phyloP scores from a whole-genome alignment of 2,888 invertebrate species.

The Venusia cambrica region DNA sequence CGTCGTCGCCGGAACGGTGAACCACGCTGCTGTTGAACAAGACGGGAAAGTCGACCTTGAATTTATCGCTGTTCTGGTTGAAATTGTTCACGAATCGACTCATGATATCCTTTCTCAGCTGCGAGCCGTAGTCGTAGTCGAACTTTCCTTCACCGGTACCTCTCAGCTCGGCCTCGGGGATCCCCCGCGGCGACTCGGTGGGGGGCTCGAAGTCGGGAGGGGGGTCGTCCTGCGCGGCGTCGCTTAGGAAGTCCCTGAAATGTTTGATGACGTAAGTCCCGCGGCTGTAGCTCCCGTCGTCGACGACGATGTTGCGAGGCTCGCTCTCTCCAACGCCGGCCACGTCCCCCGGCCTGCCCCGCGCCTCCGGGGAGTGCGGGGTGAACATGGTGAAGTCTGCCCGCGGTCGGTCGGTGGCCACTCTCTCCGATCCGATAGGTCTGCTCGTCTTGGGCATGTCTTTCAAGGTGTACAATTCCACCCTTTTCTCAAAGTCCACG shows the following conservation, averaged over 20 bases:
- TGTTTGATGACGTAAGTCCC: conserved; percentile 60
- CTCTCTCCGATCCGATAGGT: conserved; percentile 5
- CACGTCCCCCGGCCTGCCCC: conserved; percentile 38
- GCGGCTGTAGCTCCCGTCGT: conserved; percentile 47
- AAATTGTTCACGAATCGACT: conserved; percentile 63
- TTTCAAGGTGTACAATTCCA: conserved; percentile 40
- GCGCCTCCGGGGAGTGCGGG: neutral
- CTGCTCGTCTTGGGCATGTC: conserved; percentile 21
- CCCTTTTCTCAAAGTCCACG: conserved; percentile 43
- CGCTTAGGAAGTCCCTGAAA: conserved; percentile 56
- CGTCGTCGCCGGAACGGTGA: conserved; percentile 39
- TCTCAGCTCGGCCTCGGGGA: conserved; percentile 36
- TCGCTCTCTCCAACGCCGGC: conserved; percentile 33
- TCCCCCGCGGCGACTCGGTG: conserved; percentile 14
- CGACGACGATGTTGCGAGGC: conserved; percentile 27
- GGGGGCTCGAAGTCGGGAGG: conserved; percentile 33
- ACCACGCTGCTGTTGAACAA: conserved; percentile 63
- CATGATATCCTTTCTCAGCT: conserved; percentile 55
- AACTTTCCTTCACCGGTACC: conserved; percentile 20
- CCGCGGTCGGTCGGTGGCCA: conserved; percentile 17
- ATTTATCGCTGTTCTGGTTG: conserved; percentile 60
- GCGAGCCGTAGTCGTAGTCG: conserved; percentile 56
- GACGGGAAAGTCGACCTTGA: conserved; percentile 61
- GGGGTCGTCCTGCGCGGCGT: conserved; percentile 44
- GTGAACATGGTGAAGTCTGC: conserved; percentile 12